Base-by-base conservation (phyloP, 2,113 vertebrate species). In the Ictalurus furcatus region DNA sequence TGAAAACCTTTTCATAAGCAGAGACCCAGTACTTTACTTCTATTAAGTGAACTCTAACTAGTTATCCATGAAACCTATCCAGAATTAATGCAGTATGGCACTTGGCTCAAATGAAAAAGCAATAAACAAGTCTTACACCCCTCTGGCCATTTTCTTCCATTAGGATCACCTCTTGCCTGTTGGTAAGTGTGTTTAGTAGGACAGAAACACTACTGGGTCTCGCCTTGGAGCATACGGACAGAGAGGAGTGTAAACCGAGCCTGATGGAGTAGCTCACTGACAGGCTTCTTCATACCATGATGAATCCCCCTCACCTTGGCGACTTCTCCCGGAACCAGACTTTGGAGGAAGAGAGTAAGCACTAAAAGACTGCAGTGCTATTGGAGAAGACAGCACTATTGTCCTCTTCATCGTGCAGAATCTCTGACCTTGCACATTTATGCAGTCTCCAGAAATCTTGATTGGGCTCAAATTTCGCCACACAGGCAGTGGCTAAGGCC, bases 381-480 rank as follows among this genome's bases (percentile, higher is more conserved):
- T 80, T 56, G 69, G 65, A 91, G 13, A 25, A 81, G 79, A 48
- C 59, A 80, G 54, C 78, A 65, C 80, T 84, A 54, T 80, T 87
- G 85, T 86, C 54, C 61, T 80, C 63, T n/a, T 30, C 67, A 81
- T 69, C 19, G 30, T 37, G n/a, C 82, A 81, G 83, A 88, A 88
- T 69, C 56, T 92, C 94, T 95, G 94, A 95, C 92, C 89, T 19
- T 91, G 93, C 94, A 94, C 93, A 94, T 95, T 95, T 93, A 93
- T 61, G 1, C 79, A 92, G 86, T 93, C 90, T 92, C 92, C 91
- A 94, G 85, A 92, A 88, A 82, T 90, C 92, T 92, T 94, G 92
- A 94, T 93, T 92, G 92, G 93, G 93, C 93, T 96, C 94, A 94
- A 86, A 93, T 96, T 96, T 95, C 95, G 84, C 93, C 89, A 90